Evolutionary conservation across 2,888 invertebrate species (phyloP).

Genomic region (Archips xylosteana): DNA sequence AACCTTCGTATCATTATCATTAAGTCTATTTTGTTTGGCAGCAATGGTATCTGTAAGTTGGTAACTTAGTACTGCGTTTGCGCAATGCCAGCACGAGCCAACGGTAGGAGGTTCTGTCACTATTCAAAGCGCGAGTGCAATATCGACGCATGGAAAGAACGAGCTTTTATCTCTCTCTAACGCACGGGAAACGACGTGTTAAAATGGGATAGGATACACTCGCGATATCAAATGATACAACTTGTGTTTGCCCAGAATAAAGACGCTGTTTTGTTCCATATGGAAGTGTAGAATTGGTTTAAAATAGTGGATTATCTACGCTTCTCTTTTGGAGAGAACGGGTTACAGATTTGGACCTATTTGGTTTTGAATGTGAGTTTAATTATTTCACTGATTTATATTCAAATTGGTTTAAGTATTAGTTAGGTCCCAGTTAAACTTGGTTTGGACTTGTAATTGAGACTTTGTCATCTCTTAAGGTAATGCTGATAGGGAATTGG

Average conservation of each 20-base stretch:
- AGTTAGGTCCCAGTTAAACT: not conserved
- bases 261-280: constrained; percentile 49
- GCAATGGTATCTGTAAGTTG: constrained; percentile 46
- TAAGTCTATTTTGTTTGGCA: constrained; percentile 52
- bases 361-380: constrained; percentile 3
- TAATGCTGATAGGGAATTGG: not conserved
- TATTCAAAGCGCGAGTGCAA: not conserved
- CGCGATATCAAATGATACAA: constrained; percentile 31
- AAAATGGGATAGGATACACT: not conserved
- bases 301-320: constrained; percentile 33
- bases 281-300: constrained; percentile 47
- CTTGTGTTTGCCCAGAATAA: not conserved
- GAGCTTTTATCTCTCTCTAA: too few relatives aligned
- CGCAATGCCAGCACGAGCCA: constrained; percentile 69
- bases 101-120: constrained; percentile 49
- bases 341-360: constrained; percentile 23
- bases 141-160: too few relatives aligned
- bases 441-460: not conserved
- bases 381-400: constrained; percentile 25
- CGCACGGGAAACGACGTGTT: not conserved
- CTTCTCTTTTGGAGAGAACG: constrained; percentile 36
- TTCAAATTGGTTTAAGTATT: not conserved
- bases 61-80: constrained; percentile 59
- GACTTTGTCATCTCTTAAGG: not conserved
- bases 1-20: constrained; percentile 50